phyloP scores from a whole-genome alignment of 2,113 vertebrate species.

The Alexandromys fortis region DNA sequence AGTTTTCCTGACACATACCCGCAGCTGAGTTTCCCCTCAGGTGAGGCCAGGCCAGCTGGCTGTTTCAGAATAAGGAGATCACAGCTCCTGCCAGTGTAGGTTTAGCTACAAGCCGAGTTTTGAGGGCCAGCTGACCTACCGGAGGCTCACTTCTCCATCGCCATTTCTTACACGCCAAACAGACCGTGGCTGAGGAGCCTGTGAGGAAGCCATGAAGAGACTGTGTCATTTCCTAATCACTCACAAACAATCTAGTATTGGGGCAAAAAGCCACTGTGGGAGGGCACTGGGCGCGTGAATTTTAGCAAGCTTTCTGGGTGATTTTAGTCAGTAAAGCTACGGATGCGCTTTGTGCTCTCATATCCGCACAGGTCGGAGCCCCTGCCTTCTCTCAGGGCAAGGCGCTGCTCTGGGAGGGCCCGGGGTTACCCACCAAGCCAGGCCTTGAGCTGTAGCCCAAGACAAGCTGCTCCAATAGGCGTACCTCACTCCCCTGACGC shows the following conservation, averaged over 20 bases:
- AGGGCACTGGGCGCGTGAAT: neutral
- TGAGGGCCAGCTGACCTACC: neutral
- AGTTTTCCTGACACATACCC: neutral
- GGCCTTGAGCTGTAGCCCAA: neutral
- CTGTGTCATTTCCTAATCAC: neutral
- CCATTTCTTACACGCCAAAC: too few relatives aligned
- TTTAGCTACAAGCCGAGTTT: neutral
- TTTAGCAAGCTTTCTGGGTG: neutral
- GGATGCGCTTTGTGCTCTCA: neutral
- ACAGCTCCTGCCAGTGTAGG: neutral
- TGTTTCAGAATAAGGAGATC: slow-evolving; percentile 4
- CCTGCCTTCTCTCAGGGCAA: neutral
- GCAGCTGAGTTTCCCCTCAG: slow-evolving; percentile 28
- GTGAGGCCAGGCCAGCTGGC: neutral
- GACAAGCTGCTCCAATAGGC: neutral
- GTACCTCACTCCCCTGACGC: neutral
- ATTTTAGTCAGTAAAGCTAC: neutral
- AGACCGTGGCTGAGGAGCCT: accelerated
- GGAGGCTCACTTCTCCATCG: accelerated
- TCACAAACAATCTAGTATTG: neutral
- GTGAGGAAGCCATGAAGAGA: too few relatives aligned
- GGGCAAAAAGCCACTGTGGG: neutral
- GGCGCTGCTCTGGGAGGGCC: neutral
- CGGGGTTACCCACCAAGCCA: neutral
- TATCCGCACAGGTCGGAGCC: neutral